A percentile compares a stretch with the other conserved stretches of the same genome.
Evolutionary conservation across 1,140 invertebrate species (phyloP).

Genomic region (Euura saliciscinereae): DNA sequence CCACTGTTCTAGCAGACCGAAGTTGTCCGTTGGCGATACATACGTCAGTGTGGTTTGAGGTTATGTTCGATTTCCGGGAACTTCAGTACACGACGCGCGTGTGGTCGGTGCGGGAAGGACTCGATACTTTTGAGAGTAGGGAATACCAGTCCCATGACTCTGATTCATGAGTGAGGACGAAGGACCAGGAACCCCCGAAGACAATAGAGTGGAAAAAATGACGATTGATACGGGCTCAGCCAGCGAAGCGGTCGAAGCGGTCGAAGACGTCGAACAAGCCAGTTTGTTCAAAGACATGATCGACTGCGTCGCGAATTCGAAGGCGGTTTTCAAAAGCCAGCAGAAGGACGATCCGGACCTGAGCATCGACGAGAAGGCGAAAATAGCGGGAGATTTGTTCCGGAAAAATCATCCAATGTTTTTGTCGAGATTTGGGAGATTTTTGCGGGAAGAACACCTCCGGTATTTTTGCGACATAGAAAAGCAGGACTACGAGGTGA

Average conservation of each 20-base stretch:
- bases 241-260: background rate
- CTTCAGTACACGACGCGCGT: background rate
- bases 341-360: constrained; percentile 79
- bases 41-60: background rate
- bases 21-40: background rate
- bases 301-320: constrained; percentile 34
- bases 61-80: too few species aligned
- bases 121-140: background rate
- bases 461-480: constrained; percentile 65
- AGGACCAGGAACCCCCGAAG: background rate
- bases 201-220: background rate
- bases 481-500: constrained; percentile 63
- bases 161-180: background rate
- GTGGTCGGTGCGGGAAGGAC: background rate
- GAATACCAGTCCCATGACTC: background rate
- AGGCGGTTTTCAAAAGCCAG: constrained; percentile 73
- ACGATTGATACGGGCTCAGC: background rate
- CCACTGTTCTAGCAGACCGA: background rate
- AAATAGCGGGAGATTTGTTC: constrained; percentile 71
- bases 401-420: constrained; percentile 71
- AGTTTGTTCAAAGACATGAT: constrained; percentile 36
- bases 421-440: constrained; percentile 77
- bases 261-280: background rate
- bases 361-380: constrained; percentile 68
- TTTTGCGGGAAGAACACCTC: constrained; percentile 71